phyloP scores from a whole-genome alignment of 2,888 invertebrate genomes.

The Eremobia ochroleuca region DNA sequence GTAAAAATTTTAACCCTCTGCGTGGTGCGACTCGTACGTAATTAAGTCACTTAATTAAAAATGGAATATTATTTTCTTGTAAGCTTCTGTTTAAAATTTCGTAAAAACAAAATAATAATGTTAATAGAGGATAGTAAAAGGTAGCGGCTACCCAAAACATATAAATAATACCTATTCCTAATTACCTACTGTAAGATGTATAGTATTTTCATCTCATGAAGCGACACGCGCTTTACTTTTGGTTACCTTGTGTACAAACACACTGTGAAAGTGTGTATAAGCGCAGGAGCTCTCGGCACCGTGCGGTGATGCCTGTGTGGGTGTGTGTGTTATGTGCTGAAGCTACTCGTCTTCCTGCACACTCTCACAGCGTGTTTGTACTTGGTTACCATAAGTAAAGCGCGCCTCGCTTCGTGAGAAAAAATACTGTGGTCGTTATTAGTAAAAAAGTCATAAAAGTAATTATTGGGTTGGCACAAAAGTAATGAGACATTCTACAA shows the following conservation, averaged over 20 bases:
- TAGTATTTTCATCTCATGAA: not conserved
- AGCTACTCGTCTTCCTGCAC: not conserved
- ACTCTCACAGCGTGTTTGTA: not conserved
- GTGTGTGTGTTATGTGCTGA: not conserved
- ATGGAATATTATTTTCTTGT: constrained; percentile 58
- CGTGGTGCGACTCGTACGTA: constrained; percentile 51
- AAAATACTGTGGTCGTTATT: not conserved
- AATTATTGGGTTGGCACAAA: too few species aligned
- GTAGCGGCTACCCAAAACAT: not conserved
- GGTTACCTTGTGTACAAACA: not conserved
- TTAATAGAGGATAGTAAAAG: not conserved
- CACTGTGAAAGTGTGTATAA: not conserved
- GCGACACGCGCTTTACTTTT: not conserved
- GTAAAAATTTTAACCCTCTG: constrained; percentile 50
- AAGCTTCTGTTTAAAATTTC: constrained; percentile 38
- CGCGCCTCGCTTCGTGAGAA: not conserved
- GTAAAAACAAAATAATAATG: constrained; percentile 6
- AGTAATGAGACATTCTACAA: too few species aligned
- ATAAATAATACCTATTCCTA: not conserved
- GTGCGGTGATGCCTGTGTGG: not conserved
- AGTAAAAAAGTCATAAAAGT: too few species aligned
- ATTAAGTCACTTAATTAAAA: constrained; percentile 71
- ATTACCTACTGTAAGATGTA: not conserved
- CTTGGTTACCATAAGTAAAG: not conserved
- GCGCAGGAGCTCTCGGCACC: not conserved